A percentile compares a stretch with the other conserved stretches of the same genome.
Evolutionary conservation across 2,888 invertebrate species (phyloP).

Genomic region (Xiphydria camelus): DNA sequence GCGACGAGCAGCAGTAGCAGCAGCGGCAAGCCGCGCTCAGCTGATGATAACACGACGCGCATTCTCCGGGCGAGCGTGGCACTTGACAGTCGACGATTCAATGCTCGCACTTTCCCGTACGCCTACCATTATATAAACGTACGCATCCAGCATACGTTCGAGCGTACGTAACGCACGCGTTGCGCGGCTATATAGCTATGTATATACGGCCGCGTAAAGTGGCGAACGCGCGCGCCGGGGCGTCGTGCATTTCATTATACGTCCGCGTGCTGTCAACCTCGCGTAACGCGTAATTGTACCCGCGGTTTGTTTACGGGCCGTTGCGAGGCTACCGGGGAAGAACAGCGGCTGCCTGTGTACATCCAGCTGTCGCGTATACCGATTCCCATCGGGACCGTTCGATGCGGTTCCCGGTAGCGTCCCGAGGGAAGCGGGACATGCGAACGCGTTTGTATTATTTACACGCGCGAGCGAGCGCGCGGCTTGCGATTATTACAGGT

Average conservation of each 20-base stretch:
- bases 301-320: too few relatives aligned
- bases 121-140: constrained; percentile 45
- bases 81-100: constrained; percentile 44
- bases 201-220: constrained; percentile 6
- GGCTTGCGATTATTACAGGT: too few relatives aligned
- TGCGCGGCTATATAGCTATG: neutral
- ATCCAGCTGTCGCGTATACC: too few relatives aligned
- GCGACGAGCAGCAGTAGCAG: constrained; percentile 24
- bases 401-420: too few relatives aligned
- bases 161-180: constrained; percentile 6
- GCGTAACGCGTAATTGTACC: too few relatives aligned
- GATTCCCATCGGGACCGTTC: too few relatives aligned
- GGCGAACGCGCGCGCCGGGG: neutral
- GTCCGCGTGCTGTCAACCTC: too few relatives aligned
- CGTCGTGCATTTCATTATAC: constrained; percentile 22
- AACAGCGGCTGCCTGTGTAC: too few relatives aligned
- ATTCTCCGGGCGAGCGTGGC: constrained; percentile 23
- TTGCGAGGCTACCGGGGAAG: too few relatives aligned
- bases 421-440: too few relatives aligned
- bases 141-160: constrained; percentile 21
- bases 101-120: constrained; percentile 43
- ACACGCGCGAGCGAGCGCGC: too few relatives aligned
- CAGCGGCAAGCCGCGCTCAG: constrained; percentile 21
- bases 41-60: constrained; percentile 26
- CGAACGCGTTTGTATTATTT: too few relatives aligned